These are phyloP conservation scores for Siderastrea radians DNA, from an alignment of 92 coral and sea anemone genomes.

Conservation along the genomic window DNA sequence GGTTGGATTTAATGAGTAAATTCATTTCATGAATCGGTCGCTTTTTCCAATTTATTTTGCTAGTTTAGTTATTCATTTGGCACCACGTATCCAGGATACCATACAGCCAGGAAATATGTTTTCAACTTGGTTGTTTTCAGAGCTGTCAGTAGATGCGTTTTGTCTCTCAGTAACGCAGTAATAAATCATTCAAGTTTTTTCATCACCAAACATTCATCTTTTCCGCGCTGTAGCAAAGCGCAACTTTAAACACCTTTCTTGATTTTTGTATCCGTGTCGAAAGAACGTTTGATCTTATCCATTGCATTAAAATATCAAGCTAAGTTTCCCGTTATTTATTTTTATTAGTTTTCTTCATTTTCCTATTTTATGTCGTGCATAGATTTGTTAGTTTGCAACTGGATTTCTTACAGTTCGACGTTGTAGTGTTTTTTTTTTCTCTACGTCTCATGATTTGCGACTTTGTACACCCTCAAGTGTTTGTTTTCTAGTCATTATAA, in stretches of 20 bases:
- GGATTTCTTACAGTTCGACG: neutral
- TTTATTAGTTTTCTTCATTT: neutral
- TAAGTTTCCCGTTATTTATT: neutral
- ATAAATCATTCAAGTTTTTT: conserved; percentile 7
- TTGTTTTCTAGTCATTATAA: conserved; percentile 10
- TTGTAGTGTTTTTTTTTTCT: neutral
- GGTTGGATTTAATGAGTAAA: neutral
- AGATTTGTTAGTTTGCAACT: neutral
- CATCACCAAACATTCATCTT: conserved; percentile 5
- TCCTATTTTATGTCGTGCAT: neutral
- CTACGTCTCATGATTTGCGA: neutral
- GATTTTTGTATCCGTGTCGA: conserved; percentile 11
- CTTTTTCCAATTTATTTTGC: conserved; percentile 10
- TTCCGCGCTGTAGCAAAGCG: conserved; percentile 6
- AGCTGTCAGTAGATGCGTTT: conserved; percentile 24
- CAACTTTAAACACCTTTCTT: conserved; percentile 12
- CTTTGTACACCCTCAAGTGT: neutral
- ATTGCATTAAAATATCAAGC: neutral
- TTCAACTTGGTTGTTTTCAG: conserved; percentile 7
- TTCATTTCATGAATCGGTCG: neutral
- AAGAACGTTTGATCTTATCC: neutral
- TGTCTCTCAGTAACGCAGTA: conserved; percentile 29
- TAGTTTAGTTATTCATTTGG: neutral
- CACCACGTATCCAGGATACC: conserved; percentile 44
- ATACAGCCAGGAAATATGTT: conserved; percentile 19